Conservation (phyloP, 2,888 invertebrate species). For the Helleia helle region DNA sequence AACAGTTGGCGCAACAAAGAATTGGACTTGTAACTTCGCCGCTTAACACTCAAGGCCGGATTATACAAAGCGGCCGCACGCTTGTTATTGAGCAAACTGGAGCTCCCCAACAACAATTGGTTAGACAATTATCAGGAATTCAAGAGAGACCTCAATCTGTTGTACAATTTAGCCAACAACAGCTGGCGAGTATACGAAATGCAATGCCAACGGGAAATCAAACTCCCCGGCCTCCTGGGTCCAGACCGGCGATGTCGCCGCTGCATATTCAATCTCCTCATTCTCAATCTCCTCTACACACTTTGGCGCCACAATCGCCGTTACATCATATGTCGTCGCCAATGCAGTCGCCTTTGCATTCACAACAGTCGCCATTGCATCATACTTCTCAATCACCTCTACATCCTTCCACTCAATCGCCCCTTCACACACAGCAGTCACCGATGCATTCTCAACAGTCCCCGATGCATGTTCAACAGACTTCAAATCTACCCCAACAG, state of each 20-base stretch:
- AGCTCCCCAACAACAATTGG: slow-evolving; percentile 47
- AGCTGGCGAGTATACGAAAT: slow-evolving; percentile 30
- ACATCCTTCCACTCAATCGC: slow-evolving; percentile 53
- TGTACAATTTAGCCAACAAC: slow-evolving; percentile 52
- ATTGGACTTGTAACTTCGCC: slow-evolving; percentile 58
- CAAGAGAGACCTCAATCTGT: slow-evolving; percentile 44
- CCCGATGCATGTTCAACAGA: slow-evolving; percentile 49
- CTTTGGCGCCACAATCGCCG: slow-evolving; percentile 32
- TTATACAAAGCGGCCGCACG: slow-evolving; percentile 52
- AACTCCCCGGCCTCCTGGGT: slow-evolving; percentile 35
- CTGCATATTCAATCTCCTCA: slow-evolving; percentile 51
- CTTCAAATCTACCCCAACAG: slow-evolving; percentile 39
- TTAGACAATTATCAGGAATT: slow-evolving; percentile 44
- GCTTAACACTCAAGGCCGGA: slow-evolving; percentile 42
- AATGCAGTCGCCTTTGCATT: slow-evolving; percentile 56
- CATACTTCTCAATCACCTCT: slow-evolving; percentile 51
- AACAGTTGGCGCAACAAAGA: slow-evolving; percentile 46
- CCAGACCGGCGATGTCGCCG: slow-evolving; percentile 56
- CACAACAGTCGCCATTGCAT: slow-evolving; percentile 54
- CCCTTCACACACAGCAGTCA: slow-evolving; percentile 52
- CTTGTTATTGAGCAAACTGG: slow-evolving; percentile 60
- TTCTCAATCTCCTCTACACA: slow-evolving; percentile 32
- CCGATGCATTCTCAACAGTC: slow-evolving; percentile 56
- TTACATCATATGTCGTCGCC: slow-evolving; percentile 39
- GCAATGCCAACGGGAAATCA: slow-evolving; percentile 32